Conservation (phyloP, 2,888 invertebrate genomes). For the Plagodis dolabraria region DNA sequence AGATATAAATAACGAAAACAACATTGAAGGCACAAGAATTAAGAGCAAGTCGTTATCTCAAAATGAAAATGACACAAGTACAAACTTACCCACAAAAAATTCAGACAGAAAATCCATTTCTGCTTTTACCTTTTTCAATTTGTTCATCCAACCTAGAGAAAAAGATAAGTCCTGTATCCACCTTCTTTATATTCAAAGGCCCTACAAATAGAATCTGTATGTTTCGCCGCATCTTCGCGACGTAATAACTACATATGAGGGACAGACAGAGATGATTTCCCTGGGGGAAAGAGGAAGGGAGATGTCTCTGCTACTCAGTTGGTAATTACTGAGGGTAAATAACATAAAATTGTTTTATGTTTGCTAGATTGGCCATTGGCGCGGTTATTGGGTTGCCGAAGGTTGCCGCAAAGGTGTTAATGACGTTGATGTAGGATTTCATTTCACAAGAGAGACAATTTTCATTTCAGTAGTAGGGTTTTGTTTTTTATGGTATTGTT, state of each 20-base stretch:
- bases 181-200: conserved; percentile 52
- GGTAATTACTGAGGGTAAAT: conserved; percentile 52
- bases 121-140: conserved; percentile 21
- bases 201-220: conserved; percentile 46
- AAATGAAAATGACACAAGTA: too few relatives aligned
- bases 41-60: too few relatives aligned
- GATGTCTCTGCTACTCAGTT: conserved; percentile 38
- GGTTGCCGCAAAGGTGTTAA: neutral
- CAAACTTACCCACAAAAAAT: too few relatives aligned
- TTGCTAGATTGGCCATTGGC: conserved; percentile 27
- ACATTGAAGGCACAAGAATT: too few relatives aligned
- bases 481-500: too few relatives aligned
- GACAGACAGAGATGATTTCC: conserved; percentile 51
- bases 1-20: too few relatives aligned
- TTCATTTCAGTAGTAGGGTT: too few relatives aligned
- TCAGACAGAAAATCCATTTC: neutral
- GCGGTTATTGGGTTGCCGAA: conserved; percentile 4
- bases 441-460: too few relatives aligned
- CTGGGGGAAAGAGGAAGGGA: conserved; percentile 32
- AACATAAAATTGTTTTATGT: conserved; percentile 49
- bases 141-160: conserved; percentile 15
- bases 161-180: conserved; percentile 32
- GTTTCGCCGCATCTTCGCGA: conserved; percentile 43
- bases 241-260: conserved; percentile 53
- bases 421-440: too few relatives aligned